Base-by-base conservation (phyloP, 1,140 invertebrate species). In the Drosophila bocki region DNA sequence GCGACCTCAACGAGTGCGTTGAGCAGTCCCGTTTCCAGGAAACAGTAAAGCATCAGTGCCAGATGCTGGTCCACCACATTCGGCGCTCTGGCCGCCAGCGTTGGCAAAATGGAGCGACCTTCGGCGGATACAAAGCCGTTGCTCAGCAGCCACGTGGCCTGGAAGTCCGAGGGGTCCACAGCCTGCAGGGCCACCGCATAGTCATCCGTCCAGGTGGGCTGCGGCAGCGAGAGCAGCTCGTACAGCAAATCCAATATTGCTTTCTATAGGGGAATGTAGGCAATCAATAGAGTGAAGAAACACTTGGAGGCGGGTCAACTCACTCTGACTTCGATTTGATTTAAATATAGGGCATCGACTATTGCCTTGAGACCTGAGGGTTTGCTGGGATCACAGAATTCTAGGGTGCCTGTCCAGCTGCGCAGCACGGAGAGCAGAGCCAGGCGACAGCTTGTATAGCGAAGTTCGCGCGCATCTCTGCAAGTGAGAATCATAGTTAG, bases 71-170 rank as follows among this genome's bases (percentile, higher is more conserved):
- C 97, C 48, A 96, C 96, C 65, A 99, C 95, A 93, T 99, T 99
- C 3, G 98, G 96, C 69, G 98, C 97, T 58, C 95, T 95, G 37
- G 96, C 95, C 33, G 96, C 95, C 19, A 98, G 93, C 83, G 97
- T 96, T 33, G 97, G 97, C 90, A 99, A 93, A 69, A 98, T 95
- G 19, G 94, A 95, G 62, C 95, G 95, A 13, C 97, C 98, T 93
- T 99, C 98, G 39, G 96, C 96, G 7, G 97, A 97, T 0, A 99
- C 96, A 93, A 99, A 99, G 13, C 98, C 98, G 92, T 99, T 97
- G 70, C 95, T 96, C 2, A 99, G 93, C 74, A 96, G 95, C 97
- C 98, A 99, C 0, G 95, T 94, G 51, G 98, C 96, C 88, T 95
- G 94, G 87, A 95, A 95, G 87, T 96, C 95, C 32, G 96, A 96